Percentiles rank a stretch among this genome's conserved stretches.
These are phyloP conservation scores for Rhagophthalmus giganteus DNA, from an alignment of 2,888 invertebrate species.

Conservation along the genomic window DNA sequence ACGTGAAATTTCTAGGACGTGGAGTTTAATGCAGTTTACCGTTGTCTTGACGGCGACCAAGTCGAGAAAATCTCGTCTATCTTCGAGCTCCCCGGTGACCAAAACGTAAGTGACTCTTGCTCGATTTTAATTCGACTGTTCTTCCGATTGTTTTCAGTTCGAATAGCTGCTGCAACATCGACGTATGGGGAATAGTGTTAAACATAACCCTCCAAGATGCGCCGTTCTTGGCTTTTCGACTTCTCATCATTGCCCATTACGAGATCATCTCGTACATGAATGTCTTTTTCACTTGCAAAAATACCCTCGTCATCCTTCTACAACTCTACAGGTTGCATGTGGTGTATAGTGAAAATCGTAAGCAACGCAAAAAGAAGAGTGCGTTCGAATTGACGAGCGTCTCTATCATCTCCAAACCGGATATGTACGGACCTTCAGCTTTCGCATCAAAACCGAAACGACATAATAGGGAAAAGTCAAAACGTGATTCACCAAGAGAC, in stretches of 20 bases:
- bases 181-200: conserved; percentile 85
- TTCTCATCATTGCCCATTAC: conserved; percentile 85
- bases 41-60: conserved; percentile 90
- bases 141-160: conserved; percentile 49
- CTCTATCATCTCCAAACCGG: conserved; percentile 59
- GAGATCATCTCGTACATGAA: conserved; percentile 93
- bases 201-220: conserved; percentile 87
- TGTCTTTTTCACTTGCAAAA: conserved; percentile 94
- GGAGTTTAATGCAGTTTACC: conserved; percentile 92
- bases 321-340: conserved; percentile 85
- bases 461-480: too few relatives aligned
- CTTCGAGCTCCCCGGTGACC: conserved; percentile 34
- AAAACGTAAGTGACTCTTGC: conserved; percentile 44
- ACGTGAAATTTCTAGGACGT: conserved; percentile 59
- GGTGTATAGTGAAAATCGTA: conserved; percentile 70
- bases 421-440: conserved; percentile 41
- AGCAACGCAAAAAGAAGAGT: conserved; percentile 53
- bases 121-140: too few relatives aligned
- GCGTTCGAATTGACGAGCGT: conserved; percentile 57
- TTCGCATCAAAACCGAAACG: conserved; percentile 30
- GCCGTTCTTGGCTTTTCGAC: conserved; percentile 82
- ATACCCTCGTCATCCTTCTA: conserved; percentile 83
- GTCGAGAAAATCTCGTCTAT: conserved; percentile 71
- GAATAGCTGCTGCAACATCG: conserved; percentile 82
- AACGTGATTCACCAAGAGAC: too few relatives aligned